Evolutionary conservation across 2,797 vertebrate genomes (phyloP).

Genomic region (Coracias cyanogaster): DNA sequence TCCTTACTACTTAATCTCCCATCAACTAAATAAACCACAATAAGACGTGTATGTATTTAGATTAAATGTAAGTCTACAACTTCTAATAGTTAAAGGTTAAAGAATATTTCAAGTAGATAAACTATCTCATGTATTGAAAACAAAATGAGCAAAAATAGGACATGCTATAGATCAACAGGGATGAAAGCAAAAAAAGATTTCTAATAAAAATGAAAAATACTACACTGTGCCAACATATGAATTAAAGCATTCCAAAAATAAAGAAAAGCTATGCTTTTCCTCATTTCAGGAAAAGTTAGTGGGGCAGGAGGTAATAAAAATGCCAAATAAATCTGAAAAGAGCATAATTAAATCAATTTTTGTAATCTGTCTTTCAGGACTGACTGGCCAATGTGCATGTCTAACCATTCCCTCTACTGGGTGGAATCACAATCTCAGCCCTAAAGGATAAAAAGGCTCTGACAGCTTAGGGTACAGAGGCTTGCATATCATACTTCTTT

Average conservation of each 20-base stretch:
- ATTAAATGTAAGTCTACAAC: background rate
- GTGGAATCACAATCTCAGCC: background rate
- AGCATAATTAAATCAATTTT: conserved; percentile 9
- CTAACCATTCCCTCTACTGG: background rate
- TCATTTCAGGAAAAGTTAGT: background rate
- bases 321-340: conserved; percentile 25
- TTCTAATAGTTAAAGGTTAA: background rate
- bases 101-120: background rate
- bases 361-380: conserved; percentile 23
- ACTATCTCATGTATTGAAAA: background rate
- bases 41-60: fast-evolving
- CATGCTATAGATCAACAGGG: background rate
- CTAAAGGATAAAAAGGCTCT: conserved; percentile 2
- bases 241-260: background rate
- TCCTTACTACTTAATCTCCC: background rate
- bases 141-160: background rate
- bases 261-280: background rate
- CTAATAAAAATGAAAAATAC: background rate
- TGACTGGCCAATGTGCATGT: background rate
- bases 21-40: background rate
- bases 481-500: background rate
- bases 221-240: background rate
- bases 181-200: background rate
- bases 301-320: background rate
- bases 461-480: background rate